Evolutionary conservation across 2,113 vertebrate genomes (phyloP), one percentile per base, ranked within the genome.

Genomic region (Nansenia antarctica): DNA sequence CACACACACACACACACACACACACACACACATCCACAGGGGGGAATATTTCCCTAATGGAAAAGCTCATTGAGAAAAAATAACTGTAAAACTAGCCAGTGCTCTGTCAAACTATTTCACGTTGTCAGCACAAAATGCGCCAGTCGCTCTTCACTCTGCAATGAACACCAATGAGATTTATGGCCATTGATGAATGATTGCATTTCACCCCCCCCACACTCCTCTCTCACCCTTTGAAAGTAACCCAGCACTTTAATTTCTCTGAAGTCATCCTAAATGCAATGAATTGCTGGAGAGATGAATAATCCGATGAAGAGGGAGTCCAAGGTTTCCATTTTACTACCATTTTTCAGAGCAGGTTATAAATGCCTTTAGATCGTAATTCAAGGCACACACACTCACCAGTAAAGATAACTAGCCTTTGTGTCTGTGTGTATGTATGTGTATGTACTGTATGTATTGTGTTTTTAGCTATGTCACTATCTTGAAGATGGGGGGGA

Each of bases 131-230:
- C 77, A 82, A n/a, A 91, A 85, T 59, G 74, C 39, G 7, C 49
- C 57, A 47, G 78, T 72, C 76, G 81, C 79, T 77, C 74, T 82
- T 84, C 65, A 76, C 85, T 85, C 76, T 65, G 81, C 82, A 81
- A 73, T 85, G 82, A 84, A 87, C 67, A 57, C 35, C 76, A 62
- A 70, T 62, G 59, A 73, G 62, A 89, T 91, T 82, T 86, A 89
- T 86, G 70, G 82, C 83, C 77, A 81, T 80, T 82, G 78, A 86
- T 87, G 88, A 92, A 85, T 88, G 87, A 91, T 90, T 88, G 85
- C 84, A 70, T 85, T 83, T 69, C 74, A 68, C 71, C 72, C 72
- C 72, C 72, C 66, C 76, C 75, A 74, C 76, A 79, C 61, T 79
- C 78, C 78, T 78, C 77, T 1, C 22, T 2, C 30, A 73, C 75